Conservation (phyloP, 2,888 invertebrate genomes). For the Polylopha cassiicola region DNA sequence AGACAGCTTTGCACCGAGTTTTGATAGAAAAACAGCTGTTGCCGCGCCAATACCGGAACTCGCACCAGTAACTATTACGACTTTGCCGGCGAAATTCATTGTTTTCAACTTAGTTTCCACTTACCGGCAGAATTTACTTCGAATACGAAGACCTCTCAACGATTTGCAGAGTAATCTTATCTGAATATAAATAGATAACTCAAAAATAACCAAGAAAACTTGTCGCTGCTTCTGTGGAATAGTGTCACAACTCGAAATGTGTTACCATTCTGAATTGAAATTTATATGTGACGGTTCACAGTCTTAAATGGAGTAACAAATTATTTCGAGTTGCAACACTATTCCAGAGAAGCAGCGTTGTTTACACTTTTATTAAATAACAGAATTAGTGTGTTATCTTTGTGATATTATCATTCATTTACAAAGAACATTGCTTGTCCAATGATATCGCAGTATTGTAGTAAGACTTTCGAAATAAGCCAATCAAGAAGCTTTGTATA, state of each 20-base stretch:
- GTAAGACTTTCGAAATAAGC: too few species aligned
- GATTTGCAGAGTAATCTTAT: slow-evolving; percentile 31
- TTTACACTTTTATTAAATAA: slow-evolving; percentile 16
- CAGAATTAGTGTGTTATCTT: slow-evolving; percentile 6
- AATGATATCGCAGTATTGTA: background rate
- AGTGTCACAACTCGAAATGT: too few species aligned
- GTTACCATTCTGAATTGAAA: too few species aligned
- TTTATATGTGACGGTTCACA: too few species aligned
- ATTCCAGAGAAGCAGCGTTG: too few species aligned
- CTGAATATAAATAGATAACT: slow-evolving; percentile 31
- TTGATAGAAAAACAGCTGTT: slow-evolving; percentile 86
- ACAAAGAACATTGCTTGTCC: slow-evolving; percentile 24
- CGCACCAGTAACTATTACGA: slow-evolving; percentile 86
- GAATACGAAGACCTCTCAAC: slow-evolving; percentile 1
- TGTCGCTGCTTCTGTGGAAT: too few species aligned
- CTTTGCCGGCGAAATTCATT: slow-evolving; percentile 83
- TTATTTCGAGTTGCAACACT: too few species aligned
- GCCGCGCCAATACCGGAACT: slow-evolving; percentile 92
- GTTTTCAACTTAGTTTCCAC: slow-evolving; percentile 20
- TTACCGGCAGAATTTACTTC: slow-evolving; percentile 1
- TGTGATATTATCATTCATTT: slow-evolving; percentile 6
- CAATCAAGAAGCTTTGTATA: background rate
- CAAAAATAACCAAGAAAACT: slow-evolving; percentile 21
- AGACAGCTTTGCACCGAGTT: slow-evolving; percentile 85
- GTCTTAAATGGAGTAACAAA: too few species aligned